Conservation (phyloP, 1,140 invertebrate genomes). For the Musca vetustissima region DNA sequence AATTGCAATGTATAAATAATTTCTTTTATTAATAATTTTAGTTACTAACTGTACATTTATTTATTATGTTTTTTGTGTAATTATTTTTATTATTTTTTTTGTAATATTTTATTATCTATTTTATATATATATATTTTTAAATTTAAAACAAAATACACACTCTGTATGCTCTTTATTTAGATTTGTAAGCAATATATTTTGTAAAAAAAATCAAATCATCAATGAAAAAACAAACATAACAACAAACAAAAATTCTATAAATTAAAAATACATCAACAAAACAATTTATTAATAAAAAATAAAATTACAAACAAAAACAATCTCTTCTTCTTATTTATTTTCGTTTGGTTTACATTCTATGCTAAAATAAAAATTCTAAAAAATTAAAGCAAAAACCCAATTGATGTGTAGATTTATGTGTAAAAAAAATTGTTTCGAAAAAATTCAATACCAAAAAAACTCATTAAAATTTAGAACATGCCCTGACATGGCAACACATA, state of each 20-base stretch:
- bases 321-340: no score
- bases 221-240: no score
- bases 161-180: conserved; percentile 21
- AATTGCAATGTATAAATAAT: no score
- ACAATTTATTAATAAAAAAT: no score
- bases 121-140: not conserved
- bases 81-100: not conserved
- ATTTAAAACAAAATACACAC: not conserved
- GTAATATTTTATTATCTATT: conserved; percentile 4
- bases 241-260: no score
- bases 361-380: not conserved
- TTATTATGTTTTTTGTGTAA: not conserved
- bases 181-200: conserved; percentile 21
- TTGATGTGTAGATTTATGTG: conserved; percentile 15
- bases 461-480: no score
- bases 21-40: not conserved
- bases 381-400: conserved; percentile 1
- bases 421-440: conserved; percentile 3
- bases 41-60: conserved; percentile 22
- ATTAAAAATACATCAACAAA: no score
- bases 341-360: no score
- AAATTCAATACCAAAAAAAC: not conserved
- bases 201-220: not conserved
- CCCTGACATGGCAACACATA: no score
- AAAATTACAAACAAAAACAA: no score